Evolutionary conservation across 2,797 vertebrate species (phyloP).

Genomic region (Enteromius anoplus): DNA sequence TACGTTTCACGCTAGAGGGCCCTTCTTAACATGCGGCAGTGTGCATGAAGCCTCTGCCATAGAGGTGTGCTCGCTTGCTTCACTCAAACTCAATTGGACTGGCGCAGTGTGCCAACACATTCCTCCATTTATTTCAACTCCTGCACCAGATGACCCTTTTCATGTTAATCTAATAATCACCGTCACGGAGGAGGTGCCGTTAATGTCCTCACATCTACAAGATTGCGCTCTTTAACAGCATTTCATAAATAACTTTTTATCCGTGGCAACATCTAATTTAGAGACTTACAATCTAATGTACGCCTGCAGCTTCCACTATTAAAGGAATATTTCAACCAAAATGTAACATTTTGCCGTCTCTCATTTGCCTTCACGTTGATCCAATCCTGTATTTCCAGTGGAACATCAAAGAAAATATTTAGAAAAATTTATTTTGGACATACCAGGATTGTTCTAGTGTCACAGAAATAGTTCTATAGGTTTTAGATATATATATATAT

Average conservation of each 20-base stretch:
- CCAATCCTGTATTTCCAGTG: not conserved
- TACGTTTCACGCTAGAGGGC: constrained; percentile 10
- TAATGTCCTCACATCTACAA: constrained; percentile 79
- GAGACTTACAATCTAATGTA: constrained; percentile 8
- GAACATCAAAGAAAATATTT: not conserved
- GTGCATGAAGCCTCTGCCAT: constrained; percentile 1
- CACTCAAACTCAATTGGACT: constrained; percentile 67
- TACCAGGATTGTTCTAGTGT: not conserved
- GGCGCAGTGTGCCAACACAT: constrained; percentile 68
- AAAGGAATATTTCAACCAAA: not conserved
- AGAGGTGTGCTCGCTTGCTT: constrained; percentile 32
- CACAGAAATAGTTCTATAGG: not conserved
- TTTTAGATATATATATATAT: not conserved
- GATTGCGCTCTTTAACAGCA: constrained; percentile 57
- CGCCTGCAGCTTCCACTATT: constrained; percentile 1
- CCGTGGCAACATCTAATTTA: constrained; percentile 9
- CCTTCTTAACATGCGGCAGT: constrained; percentile 40
- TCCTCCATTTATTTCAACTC: constrained; percentile 67
- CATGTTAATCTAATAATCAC: constrained; percentile 71
- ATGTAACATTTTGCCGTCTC: not conserved
- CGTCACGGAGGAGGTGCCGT: constrained; percentile 64
- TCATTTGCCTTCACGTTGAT: not conserved
- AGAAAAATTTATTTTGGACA: not conserved
- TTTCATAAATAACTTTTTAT: constrained; percentile 39
- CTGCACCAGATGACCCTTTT: constrained; percentile 62